These are phyloP conservation scores for Otolemur garnettii DNA, from an alignment of 2,113 vertebrate species.

Conservation along the genomic window DNA sequence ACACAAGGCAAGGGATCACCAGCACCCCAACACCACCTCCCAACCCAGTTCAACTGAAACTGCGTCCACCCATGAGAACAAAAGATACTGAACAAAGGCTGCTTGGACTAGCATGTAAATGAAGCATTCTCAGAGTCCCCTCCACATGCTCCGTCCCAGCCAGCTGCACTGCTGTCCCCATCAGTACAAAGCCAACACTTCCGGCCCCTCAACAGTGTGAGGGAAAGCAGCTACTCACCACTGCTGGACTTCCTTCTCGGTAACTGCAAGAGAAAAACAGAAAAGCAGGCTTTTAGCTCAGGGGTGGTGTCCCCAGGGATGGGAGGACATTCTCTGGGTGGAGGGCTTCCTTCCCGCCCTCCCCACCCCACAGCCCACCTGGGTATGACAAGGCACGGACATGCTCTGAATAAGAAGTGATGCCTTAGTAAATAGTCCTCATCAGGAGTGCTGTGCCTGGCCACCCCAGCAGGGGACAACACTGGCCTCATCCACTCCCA, in stretches of 20 bases:
- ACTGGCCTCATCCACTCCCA: not conserved
- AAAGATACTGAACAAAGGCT: not conserved
- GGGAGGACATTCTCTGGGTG: not conserved
- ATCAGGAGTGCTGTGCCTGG: not conserved
- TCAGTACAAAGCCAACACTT: not conserved
- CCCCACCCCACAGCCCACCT: fast-evolving
- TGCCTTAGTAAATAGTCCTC: not conserved
- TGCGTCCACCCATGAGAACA: fast-evolving
- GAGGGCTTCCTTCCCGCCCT: not conserved
- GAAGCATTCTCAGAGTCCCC: not conserved
- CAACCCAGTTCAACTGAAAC: not conserved
- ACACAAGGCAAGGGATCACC: not conserved
- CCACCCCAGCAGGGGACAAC: not conserved
- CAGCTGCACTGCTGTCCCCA: not conserved
- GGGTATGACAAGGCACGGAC: fast-evolving
- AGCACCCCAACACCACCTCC: no score
- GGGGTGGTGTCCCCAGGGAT: not conserved
- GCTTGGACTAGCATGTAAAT: not conserved
- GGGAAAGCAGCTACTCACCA: conserved; percentile 91
- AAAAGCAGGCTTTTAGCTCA: conserved; percentile 65
- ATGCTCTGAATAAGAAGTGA: not conserved
- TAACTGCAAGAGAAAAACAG: conserved; percentile 92
- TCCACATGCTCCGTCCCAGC: fast-evolving
- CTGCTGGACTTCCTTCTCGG: conserved; percentile 97
- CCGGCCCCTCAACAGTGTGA: fast-evolving